Evolutionary conservation across 2,797 vertebrate species (phyloP), one percentile per base, ranked within the genome.

Genomic region (Rhinella marina): DNA sequence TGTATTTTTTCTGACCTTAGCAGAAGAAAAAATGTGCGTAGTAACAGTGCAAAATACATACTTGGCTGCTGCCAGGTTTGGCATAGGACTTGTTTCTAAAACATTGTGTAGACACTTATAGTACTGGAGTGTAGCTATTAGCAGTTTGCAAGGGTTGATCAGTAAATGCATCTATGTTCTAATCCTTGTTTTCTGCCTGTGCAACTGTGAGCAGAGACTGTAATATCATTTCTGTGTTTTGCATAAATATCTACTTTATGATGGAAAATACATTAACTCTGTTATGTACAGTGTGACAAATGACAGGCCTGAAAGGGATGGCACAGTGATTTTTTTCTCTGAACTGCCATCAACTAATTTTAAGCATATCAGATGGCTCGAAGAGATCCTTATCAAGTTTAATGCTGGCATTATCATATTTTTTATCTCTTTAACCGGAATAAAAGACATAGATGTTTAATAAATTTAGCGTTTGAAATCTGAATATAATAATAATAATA

Each of bases 171-270:
- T 79, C 84, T 77, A 50, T 62, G 80, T 66, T 72, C 52, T 70
- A 62, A 86, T 59, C 84, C 84, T 86, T 86, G 88, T 85, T 86
- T 82, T 82, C 88, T 82, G 88, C 82, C 57, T 73, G 32, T 59
- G 73, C 70, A 68, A 73, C 57, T 81, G 32, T 62, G 68, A 81
- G 48, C 56, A 89, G 77, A 92, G 90, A 41, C 82, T 89, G 57
- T 87, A 88, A 70, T 89, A 19, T 89, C 54, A 90, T 91, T 73
- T 57, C 84, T 27, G 32, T 88, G 52, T 91, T 92, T 93, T 93
- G 56, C n/a, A 32, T 90, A 84, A 90, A 88, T 25, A 82, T 90
- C 86, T 91, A 12, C 21, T 52, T 90, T 87, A 88, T 86, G 14
- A 89, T 91, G 77, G 25, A 72, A 88, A 56, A 72, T 73, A 16